Evolutionary conservation across 2,113 vertebrate genomes (phyloP), one percentile per base, ranked within the genome.

Genomic region (Scopus umbretta): DNA sequence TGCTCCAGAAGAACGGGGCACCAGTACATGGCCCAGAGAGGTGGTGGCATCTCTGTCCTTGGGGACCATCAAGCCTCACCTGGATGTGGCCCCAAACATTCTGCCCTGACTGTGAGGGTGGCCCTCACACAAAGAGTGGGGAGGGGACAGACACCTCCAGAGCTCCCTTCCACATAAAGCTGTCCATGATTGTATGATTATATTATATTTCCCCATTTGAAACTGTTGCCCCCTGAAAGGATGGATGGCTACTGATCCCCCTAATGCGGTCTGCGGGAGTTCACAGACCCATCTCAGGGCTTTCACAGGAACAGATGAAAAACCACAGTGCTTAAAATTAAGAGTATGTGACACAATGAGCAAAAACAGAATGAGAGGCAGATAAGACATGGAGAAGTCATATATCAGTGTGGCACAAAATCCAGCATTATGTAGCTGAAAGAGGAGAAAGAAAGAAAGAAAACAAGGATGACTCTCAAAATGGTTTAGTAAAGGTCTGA

Each of bases 211-310:
- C 32, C 22, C 10, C 10, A 16, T 50, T 84, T 63, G n/a, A 63
- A 80, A 43, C 38, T 43, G 62, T 26, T 89, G 42, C 6, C 56
- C 66, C 3, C 17, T 62, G 56, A 72, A 89, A 67, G 42, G 16
- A 36, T 8, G 7, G 2, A 22, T 36, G 27, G 36, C 56, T 86
- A 25, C 12, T 16, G 68, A 84, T 55, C 13, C 27, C 26, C 11
- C 29, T 30, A 32, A 32, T 68, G 29, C 0, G 0, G 3, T 49
- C 47, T 68, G 16, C 72, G 38, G 38, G 63, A 61, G 40, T 61
- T 86, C 75, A 66, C 16, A 66, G 50, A 74, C 38, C 27, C 25
- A 16, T 40, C 32, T 59, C 58, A 67, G 62, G 18, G 67, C 22
- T 80, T 18, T 80, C 27, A 45, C 5, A 52, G 45, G n/a, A 58